Percentiles rank a stretch among this genome's conserved stretches.
Evolutionary conservation across 2,797 vertebrate genomes (phyloP).

Genomic region (Neosilurus hyrtlii): DNA sequence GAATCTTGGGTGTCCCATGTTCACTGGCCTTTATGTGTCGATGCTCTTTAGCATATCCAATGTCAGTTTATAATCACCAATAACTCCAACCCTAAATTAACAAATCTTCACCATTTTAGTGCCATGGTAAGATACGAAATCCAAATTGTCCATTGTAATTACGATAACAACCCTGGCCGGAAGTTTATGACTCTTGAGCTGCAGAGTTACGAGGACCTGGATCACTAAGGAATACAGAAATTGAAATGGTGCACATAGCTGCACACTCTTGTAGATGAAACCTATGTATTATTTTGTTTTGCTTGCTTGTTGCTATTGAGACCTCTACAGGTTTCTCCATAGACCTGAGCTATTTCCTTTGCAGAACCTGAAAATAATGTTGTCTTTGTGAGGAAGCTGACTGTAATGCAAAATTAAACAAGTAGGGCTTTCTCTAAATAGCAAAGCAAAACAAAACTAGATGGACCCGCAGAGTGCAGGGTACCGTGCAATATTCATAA

Average conservation of each 20-base stretch:
- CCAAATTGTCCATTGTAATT: not conserved
- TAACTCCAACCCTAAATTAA: not conserved
- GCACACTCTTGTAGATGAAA: not conserved
- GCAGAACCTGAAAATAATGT: not conserved
- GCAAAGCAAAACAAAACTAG: not conserved
- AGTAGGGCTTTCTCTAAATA: too few species aligned
- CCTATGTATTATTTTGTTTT: not conserved
- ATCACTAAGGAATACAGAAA: not conserved
- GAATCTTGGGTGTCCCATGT: too few species aligned
- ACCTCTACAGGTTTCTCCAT: not conserved
- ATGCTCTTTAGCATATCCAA: not conserved
- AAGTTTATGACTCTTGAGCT: not conserved
- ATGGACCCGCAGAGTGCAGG: too few species aligned
- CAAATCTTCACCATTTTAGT: not conserved
- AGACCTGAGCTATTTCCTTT: not conserved
- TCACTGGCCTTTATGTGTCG: too few species aligned
- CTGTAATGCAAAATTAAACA: not conserved
- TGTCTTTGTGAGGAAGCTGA: not conserved
- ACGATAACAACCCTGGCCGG: not conserved
- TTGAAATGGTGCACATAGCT: not conserved
- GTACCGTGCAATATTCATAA: too few species aligned
- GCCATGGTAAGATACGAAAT: not conserved
- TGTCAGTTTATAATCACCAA: not conserved
- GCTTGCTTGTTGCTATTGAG: not conserved
- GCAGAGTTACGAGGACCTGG: not conserved